phyloP scores from a whole-genome alignment of 2,888 invertebrate species.

The Plagodis dolabraria region DNA sequence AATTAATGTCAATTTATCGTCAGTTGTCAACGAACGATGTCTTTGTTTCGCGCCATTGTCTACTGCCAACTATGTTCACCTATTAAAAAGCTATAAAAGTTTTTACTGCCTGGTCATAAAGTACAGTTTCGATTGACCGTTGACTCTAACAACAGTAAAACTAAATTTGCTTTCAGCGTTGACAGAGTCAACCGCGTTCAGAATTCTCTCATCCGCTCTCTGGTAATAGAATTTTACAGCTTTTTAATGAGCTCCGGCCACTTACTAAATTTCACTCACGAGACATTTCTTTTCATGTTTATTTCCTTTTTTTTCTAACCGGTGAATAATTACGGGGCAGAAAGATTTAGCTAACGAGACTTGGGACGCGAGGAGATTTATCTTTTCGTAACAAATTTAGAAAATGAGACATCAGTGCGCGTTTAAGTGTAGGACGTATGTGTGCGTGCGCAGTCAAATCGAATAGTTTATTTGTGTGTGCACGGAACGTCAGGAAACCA shows the following conservation, averaged over 20 bases:
- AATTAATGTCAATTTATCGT: constrained; percentile 81
- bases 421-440: constrained; percentile 40
- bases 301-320: constrained; percentile 58
- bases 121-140: constrained; percentile 44
- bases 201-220: constrained; percentile 63
- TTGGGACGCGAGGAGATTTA: constrained; percentile 76
- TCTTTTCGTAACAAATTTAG: constrained; percentile 82
- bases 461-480: constrained; percentile 57
- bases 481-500: constrained; percentile 61
- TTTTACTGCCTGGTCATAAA: constrained; percentile 41
- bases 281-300: constrained; percentile 76
- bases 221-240: constrained; percentile 78
- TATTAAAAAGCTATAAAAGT: constrained; percentile 42
- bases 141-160: constrained; percentile 32
- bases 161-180: constrained; percentile 33
- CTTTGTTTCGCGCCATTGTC: constrained; percentile 68
- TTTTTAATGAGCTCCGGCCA: constrained; percentile 79
- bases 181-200: constrained; percentile 46
- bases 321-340: constrained; percentile 77
- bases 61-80: constrained; percentile 41
- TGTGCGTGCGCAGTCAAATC: constrained; percentile 46
- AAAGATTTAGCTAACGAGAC: constrained; percentile 81
- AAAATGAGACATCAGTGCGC: constrained; percentile 80
- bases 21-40: constrained; percentile 68
- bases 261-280: constrained; percentile 74